Base-by-base conservation (phyloP, 2,113 vertebrate species). In the Nesoenas mayeri region DNA sequence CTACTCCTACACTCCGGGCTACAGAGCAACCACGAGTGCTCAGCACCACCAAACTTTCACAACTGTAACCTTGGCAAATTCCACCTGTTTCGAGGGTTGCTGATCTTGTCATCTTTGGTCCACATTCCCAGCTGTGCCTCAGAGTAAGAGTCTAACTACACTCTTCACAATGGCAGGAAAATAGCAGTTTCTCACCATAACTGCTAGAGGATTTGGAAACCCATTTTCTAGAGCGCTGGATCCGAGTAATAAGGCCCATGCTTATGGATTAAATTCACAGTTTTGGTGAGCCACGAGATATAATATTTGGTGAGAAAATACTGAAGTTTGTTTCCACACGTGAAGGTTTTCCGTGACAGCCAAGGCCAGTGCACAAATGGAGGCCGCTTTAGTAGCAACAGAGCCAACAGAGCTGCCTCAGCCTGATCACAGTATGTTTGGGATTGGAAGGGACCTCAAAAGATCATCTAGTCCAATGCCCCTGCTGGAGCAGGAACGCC, bases 271-370 rank as follows among this genome's bases (percentile, higher is more conserved):
- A 36, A 34, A 57, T 40, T 24, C 20, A n/a, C 2, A 32, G 22
- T 5, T 82, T 9, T 12, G 17, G 31, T 16, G 53, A 40, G 8
- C 25, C 32, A 18, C 1, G 0, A 26, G 7, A 14, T 3, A 3
- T 2, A n/a, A 21, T 14, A 62, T 62, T 11, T n/a, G 38, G 3
- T 9, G 15, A 67, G 15, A 54, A 64, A 67, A 50, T 0, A 11
- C 38, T 12, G 16, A 13, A 7, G 3, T 7, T 3, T 0, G 0
- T 0, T 5, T 47, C 7, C 21, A 2, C 17, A 4, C 2, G 2
- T 2, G 1, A 19, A 4, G 0, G 5, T 4, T 11, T 29, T 2
- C 31, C 1, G 1, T 0, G 7, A 4, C 18, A 9, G 8, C 3
- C 5, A 32, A 14, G 6, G 36, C 28, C 48, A 31, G 5, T 4